Evolutionary conservation across 2,797 vertebrate species (phyloP).

Genomic region (Megaceryle alcyon): DNA sequence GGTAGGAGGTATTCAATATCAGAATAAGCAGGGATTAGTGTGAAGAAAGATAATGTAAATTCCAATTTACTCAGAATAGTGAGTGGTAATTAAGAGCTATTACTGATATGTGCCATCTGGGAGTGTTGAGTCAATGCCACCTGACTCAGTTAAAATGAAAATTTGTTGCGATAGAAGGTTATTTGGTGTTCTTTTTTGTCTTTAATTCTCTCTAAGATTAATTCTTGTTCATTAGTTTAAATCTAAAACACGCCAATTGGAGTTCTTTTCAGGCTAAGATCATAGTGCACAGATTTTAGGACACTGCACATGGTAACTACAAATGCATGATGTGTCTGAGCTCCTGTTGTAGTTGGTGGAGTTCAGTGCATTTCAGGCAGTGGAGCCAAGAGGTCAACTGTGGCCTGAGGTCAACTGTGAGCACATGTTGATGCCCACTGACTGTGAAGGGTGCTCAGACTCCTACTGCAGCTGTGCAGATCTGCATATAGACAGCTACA

Average conservation of each 20-base stretch:
- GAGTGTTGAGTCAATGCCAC: background rate
- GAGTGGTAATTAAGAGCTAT: constrained; percentile 36
- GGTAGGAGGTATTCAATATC: background rate
- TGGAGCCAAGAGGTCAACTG: background rate
- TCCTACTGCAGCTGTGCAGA: background rate
- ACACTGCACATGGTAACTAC: background rate
- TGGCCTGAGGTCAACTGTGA: background rate
- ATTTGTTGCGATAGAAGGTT: background rate
- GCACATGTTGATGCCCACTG: background rate
- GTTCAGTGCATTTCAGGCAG: background rate
- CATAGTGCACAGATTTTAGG: background rate
- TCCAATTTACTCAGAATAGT: background rate
- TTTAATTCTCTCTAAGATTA: constrained; percentile 1
- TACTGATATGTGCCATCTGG: constrained; percentile 10
- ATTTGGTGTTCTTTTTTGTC: background rate
- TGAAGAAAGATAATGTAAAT: background rate
- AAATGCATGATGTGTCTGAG: background rate
- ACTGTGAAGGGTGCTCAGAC: background rate
- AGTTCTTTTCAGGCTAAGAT: background rate
- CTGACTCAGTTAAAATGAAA: background rate
- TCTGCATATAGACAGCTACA: background rate
- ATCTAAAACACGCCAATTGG: background rate
- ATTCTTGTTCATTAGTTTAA: background rate
- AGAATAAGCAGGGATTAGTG: constrained; percentile 33
- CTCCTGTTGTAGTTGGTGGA: background rate